A percentile compares a stretch with the other conserved stretches of the same genome.
Conservation (phyloP, 1,140 invertebrate species). For the Apolygus lucorum region DNA sequence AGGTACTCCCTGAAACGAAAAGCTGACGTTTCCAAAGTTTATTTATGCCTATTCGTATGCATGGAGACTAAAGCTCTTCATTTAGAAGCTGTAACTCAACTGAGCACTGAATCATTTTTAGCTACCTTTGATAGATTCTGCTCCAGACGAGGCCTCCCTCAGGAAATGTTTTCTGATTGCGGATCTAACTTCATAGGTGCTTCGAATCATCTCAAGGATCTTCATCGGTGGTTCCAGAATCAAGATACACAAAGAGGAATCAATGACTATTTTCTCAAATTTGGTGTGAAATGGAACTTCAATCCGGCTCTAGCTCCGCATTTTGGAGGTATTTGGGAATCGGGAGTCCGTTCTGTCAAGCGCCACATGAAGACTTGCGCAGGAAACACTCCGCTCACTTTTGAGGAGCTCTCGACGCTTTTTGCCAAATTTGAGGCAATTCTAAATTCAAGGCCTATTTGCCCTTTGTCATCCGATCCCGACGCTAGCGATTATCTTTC, state of each 20-base stretch:
- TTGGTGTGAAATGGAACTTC: conserved; percentile 40
- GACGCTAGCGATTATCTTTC: conserved; percentile 31
- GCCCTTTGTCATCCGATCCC: conserved; percentile 32
- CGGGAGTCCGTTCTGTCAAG: conserved; percentile 39
- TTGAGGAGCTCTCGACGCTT: conserved; percentile 31
- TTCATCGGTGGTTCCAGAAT: no score
- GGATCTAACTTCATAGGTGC: no score
- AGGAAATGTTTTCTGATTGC: no score
- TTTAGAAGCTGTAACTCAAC: conserved; percentile 32
- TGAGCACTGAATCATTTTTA: no score
- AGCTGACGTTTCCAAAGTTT: no score
- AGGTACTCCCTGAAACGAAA: no score
- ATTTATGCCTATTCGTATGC: no score
- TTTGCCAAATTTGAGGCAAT: conserved; percentile 32
- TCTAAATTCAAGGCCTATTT: conserved; percentile 32
- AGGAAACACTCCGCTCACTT: conserved; percentile 27
- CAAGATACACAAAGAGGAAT: no score
- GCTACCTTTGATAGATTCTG: no score
- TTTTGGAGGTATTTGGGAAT: conserved; percentile 43
- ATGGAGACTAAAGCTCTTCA: conserved; percentile 35
- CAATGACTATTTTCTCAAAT: no score
- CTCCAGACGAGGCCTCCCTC: no score
- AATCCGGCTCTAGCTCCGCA: conserved; percentile 40
- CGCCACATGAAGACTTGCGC: conserved; percentile 35
- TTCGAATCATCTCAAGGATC: no score